Conservation (phyloP, 2,888 invertebrate species). For the Sialis lutaria region DNA sequence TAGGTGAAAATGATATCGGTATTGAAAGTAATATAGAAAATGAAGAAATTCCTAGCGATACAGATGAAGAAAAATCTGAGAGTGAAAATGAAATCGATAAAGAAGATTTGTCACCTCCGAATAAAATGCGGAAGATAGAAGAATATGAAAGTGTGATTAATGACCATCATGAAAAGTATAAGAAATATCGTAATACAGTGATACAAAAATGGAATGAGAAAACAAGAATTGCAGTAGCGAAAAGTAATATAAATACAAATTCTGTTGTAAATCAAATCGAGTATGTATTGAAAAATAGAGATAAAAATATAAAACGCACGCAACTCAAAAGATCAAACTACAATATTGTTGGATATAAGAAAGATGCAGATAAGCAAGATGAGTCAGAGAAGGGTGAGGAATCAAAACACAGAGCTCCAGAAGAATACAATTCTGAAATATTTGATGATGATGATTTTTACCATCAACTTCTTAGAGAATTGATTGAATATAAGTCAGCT, state of each 20-base stretch:
- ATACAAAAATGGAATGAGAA: conserved; percentile 94
- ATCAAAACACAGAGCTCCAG: conserved; percentile 14
- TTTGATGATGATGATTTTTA: conserved; percentile 98
- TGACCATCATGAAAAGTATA: conserved; percentile 39
- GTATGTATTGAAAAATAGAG: conserved; percentile 60
- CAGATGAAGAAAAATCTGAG: conserved; percentile 28
- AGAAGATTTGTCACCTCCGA: conserved; percentile 14
- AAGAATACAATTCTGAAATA: conserved; percentile 61
- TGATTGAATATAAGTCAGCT: conserved; percentile 81
- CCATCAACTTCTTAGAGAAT: conserved; percentile 76
- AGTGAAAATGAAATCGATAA: conserved; percentile 18
- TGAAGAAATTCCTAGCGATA: conserved; percentile 49
- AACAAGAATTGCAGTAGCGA: conserved; percentile 53
- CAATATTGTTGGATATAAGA: conserved; percentile 38
- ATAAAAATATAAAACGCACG: conserved; percentile 59
- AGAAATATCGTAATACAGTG: conserved; percentile 53
- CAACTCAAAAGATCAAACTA: conserved; percentile 63
- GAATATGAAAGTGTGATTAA: conserved; percentile 40
- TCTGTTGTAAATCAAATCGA: conserved; percentile 68
- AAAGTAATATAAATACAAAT: conserved; percentile 40
- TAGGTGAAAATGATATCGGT: conserved; percentile 19
- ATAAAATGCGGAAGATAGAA: conserved; percentile 30
- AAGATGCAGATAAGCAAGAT: conserved; percentile 6
- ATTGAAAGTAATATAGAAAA: conserved; percentile 24
- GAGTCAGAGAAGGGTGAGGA: conserved; percentile 13